Evolutionary conservation across 1,140 invertebrate species (phyloP).

Genomic region (Centruroides vittatus): DNA sequence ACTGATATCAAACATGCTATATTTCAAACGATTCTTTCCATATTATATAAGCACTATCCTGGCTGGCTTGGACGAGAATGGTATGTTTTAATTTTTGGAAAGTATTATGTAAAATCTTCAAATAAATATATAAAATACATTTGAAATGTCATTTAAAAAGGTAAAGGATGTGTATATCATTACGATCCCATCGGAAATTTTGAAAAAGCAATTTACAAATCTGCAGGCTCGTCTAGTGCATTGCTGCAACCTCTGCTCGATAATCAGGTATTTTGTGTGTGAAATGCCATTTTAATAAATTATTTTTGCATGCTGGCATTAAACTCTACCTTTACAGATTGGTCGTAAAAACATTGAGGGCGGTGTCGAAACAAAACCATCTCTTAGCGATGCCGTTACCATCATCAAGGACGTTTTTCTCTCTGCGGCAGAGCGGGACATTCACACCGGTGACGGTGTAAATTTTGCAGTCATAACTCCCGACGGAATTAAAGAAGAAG

Average conservation of each 20-base stretch:
- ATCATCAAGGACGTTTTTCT: slow-evolving; percentile 92
- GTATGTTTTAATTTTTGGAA: slow-evolving; percentile 21
- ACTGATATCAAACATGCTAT: slow-evolving; percentile 89
- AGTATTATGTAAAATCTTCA: too few species aligned
- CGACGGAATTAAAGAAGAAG: slow-evolving; percentile 49
- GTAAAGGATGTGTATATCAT: slow-evolving; percentile 15
- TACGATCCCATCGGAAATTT: slow-evolving; percentile 53
- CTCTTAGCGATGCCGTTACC: slow-evolving; percentile 58
- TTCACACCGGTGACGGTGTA: slow-evolving; percentile 88
- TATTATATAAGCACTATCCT: slow-evolving; percentile 94
- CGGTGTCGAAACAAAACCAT: slow-evolving; percentile 31
- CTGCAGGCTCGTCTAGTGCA: slow-evolving; percentile 67
- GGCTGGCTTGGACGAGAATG: slow-evolving; percentile 56
- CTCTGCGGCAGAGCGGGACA: slow-evolving; percentile 92
- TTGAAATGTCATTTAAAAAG: not conserved
- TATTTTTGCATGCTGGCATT: not conserved
- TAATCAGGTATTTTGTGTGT: slow-evolving; percentile 45
- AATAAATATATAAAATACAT: too few species aligned
- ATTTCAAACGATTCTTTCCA: slow-evolving; percentile 95
- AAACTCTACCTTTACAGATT: slow-evolving; percentile 39
- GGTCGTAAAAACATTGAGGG: slow-evolving; percentile 69
- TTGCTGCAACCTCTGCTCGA: slow-evolving; percentile 71
- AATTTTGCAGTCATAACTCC: slow-evolving; percentile 79
- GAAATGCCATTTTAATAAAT: not conserved
- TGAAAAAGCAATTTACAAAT: slow-evolving; percentile 60